Conservation (phyloP, 2,888 invertebrate genomes). For the Monoplex corrugatus region DNA sequence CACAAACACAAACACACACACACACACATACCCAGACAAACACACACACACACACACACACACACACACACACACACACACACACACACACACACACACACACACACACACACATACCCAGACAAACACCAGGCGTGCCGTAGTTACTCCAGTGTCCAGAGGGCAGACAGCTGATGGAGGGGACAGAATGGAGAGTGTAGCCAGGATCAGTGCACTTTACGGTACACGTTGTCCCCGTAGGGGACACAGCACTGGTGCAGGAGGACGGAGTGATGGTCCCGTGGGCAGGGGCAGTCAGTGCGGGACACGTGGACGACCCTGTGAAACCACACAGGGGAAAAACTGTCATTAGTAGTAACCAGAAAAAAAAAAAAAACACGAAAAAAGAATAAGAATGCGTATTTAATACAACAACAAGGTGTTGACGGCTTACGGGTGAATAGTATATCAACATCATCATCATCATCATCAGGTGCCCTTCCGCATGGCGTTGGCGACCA, state of each 20-base stretch:
- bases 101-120: slow-evolving; percentile 56
- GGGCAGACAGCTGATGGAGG: slow-evolving; percentile 61
- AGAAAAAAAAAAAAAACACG: too few species aligned
- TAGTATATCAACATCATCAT: too few species aligned
- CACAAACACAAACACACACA: too few species aligned
- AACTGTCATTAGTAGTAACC: too few species aligned
- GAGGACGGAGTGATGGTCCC: slow-evolving; percentile 61
- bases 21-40: too few species aligned
- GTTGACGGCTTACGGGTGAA: too few species aligned
- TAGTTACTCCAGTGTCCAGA: slow-evolving; percentile 69
- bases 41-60: background rate
- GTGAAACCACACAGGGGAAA: too few species aligned
- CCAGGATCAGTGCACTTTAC: slow-evolving; percentile 66
- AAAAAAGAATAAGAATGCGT: too few species aligned
- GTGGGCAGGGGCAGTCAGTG: slow-evolving; percentile 55
- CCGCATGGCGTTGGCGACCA: too few species aligned
- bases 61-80: background rate
- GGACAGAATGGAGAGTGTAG: slow-evolving; percentile 58
- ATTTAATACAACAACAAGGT: too few species aligned
- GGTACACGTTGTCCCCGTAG: slow-evolving; percentile 60
- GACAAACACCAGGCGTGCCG: slow-evolving; percentile 59
- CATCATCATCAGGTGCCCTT: too few species aligned
- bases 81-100: slow-evolving; percentile 5
- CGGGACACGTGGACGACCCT: slow-evolving; percentile 60
- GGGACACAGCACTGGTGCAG: slow-evolving; percentile 57